These are phyloP conservation scores for Crambe crambe DNA, from an alignment of 37 sponge, comb jelly and placozoan genomes.

Conservation along the genomic window DNA sequence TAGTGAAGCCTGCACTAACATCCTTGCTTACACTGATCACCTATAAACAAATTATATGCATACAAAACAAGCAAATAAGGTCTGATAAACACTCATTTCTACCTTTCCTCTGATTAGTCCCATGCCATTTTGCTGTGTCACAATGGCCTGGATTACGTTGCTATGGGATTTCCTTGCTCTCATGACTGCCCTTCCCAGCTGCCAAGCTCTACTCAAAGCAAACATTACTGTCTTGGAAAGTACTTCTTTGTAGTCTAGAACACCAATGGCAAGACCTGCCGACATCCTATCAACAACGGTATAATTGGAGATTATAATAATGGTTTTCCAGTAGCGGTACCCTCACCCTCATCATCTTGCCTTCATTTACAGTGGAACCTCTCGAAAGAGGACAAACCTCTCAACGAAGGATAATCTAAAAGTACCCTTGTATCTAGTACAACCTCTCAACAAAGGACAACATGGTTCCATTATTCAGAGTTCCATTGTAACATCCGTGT, in stretches of 20 bases:
- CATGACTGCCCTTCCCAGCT: constrained; percentile 70
- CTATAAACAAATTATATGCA: constrained; percentile 10
- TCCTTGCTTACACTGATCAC: constrained; percentile 50
- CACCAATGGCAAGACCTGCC: constrained; percentile 50
- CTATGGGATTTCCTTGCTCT: constrained; percentile 38
- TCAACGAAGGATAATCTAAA: no score
- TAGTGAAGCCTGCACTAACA: constrained; percentile 60
- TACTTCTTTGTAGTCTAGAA: constrained; percentile 35
- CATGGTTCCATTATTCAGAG: no score
- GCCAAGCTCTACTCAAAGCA: constrained; percentile 68
- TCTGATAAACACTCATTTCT: no score
- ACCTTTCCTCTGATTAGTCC: constrained; percentile 80
- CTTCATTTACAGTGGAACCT: no score
- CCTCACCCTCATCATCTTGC: no score
- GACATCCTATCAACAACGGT: constrained; percentile 37
- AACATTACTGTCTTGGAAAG: constrained; percentile 47
- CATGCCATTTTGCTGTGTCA: constrained; percentile 46
- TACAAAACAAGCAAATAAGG: no score
- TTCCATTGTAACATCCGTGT: no score
- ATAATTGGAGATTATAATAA: no score
- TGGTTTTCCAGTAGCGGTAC: no score
- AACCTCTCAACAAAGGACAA: no score
- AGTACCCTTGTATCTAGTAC: no score
- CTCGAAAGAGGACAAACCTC: no score
- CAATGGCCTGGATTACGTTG: constrained; percentile 47